These are phyloP conservation scores for Nothocercus julius DNA, from an alignment of 2,113 vertebrate genomes.

Conservation along the genomic window DNA sequence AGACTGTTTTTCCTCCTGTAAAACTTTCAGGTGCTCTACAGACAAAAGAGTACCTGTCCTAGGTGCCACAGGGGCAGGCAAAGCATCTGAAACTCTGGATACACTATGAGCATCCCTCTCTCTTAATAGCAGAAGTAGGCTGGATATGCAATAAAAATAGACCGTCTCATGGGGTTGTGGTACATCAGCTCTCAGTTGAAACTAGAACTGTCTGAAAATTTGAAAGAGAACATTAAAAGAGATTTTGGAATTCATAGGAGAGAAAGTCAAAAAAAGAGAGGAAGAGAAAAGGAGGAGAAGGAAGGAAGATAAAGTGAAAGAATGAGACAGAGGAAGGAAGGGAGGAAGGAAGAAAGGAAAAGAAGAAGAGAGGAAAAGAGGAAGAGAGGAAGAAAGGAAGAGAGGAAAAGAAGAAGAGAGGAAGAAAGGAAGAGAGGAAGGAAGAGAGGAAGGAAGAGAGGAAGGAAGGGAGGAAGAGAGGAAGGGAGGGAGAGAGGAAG, in stretches of 20 bases:
- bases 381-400: no score
- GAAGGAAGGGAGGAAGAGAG: no score
- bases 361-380: no score
- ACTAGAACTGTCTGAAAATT: neutral
- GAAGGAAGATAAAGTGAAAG: neutral
- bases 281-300: neutral
- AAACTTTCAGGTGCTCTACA: neutral
- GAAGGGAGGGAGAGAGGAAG: no score
- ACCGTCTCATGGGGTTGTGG: conserved; percentile 10
- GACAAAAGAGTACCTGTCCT: neutral
- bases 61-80: neutral
- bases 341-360: neutral
- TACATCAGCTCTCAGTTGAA: conserved; percentile 4
- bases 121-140: neutral
- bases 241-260: neutral
- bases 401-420: no score
- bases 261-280: neutral
- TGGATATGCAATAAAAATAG: conserved; percentile 43
- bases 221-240: conserved; percentile 29
- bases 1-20: neutral
- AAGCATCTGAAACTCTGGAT: neutral
- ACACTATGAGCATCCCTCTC: neutral
- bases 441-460: no score
- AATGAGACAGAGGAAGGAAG: neutral
- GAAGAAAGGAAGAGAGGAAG: no score